Conservation (phyloP, 2,888 invertebrate genomes). For the Agrilus cyanescens region DNA sequence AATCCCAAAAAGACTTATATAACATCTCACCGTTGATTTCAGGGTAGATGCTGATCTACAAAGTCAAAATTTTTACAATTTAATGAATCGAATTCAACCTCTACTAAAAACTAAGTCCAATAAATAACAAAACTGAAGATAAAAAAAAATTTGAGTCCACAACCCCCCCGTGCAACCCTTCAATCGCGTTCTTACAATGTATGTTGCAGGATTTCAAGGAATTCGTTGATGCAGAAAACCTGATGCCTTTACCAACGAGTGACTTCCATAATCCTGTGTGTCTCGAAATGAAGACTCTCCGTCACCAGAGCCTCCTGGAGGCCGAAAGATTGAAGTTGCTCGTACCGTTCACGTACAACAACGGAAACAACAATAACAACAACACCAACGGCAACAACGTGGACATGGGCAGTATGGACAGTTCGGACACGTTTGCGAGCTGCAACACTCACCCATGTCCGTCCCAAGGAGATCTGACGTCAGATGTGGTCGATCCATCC, state of each 20-base stretch:
- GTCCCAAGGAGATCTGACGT: constrained; percentile 49
- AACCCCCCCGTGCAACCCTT: too few species aligned
- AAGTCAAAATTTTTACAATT: too few species aligned
- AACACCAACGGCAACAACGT: constrained; percentile 33
- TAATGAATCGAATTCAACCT: too few species aligned
- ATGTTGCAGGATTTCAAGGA: constrained; percentile 70
- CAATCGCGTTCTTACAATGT: not conserved
- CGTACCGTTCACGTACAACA: constrained; percentile 11
- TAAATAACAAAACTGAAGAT: too few species aligned
- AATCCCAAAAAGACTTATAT: too few species aligned
- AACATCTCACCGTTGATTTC: too few species aligned
- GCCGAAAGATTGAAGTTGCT: constrained; percentile 18
- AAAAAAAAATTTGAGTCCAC: too few species aligned
- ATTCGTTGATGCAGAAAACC: constrained; percentile 80
- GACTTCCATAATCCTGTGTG: constrained; percentile 75
- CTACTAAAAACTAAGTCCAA: too few species aligned
- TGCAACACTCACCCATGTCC: constrained; percentile 92
- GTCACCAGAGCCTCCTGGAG: constrained; percentile 35
- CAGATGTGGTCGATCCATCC: constrained; percentile 32
- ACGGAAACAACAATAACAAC: constrained; percentile 20
- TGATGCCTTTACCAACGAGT: constrained; percentile 76
- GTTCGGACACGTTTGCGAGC: constrained; percentile 92
- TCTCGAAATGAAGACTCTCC: constrained; percentile 62
- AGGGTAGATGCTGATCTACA: too few species aligned
- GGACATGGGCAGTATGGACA: constrained; percentile 50